Conservation (phyloP, 1,140 invertebrate genomes). For the Bombus picipes region DNA sequence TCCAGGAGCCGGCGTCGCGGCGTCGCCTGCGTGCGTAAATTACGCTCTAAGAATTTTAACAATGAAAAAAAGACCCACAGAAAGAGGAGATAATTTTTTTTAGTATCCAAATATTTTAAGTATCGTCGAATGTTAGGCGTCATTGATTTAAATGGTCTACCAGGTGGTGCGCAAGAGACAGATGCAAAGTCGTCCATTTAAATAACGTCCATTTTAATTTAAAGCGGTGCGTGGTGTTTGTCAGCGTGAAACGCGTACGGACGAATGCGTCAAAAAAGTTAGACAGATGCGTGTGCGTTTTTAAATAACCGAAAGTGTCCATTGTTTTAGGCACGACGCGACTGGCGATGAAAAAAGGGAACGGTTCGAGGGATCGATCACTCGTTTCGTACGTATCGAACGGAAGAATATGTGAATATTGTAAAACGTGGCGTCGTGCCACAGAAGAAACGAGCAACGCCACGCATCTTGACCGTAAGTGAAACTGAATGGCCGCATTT, state of each 20-base stretch:
- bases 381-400: background rate
- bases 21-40: background rate
- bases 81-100: background rate
- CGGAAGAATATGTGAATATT: background rate
- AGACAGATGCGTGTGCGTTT: slow-evolving; percentile 25
- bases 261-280: background rate
- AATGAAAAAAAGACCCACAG: background rate
- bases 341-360: background rate
- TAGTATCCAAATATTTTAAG: no score
- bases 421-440: background rate
- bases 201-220: slow-evolving; percentile 2
- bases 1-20: background rate
- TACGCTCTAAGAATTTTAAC: background rate
- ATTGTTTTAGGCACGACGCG: slow-evolving; percentile 2
- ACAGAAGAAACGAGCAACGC: background rate
- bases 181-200: slow-evolving; percentile 14
- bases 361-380: background rate
- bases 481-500: slow-evolving; percentile 64
- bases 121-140: background rate
- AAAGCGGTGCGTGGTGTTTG: background rate
- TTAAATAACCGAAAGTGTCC: slow-evolving; percentile 33
- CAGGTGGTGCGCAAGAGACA: background rate
- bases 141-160: slow-evolving; percentile 8
- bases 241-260: background rate
- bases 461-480: slow-evolving; percentile 46